These are phyloP conservation scores for Dicrurus megarhynchus DNA, from an alignment of 2,113 vertebrate genomes.

Conservation along the genomic window DNA sequence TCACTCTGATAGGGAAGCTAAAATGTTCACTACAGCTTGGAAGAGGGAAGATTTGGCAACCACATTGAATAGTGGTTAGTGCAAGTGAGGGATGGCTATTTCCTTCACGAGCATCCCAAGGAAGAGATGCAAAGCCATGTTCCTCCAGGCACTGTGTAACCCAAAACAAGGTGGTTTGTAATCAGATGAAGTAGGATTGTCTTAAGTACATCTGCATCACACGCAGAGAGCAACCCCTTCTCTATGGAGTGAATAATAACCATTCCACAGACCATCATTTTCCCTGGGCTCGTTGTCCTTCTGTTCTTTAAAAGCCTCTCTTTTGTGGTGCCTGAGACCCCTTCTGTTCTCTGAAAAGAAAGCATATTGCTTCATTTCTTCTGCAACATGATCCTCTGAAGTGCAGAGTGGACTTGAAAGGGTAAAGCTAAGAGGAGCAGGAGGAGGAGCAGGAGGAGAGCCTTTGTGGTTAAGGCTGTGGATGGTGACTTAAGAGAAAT, in stretches of 20 bases:
- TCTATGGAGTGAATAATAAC: background rate
- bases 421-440: background rate
- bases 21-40: background rate
- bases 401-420: background rate
- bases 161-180: background rate
- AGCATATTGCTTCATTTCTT: background rate
- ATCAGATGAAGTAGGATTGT: background rate
- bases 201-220: background rate
- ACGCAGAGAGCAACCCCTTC: background rate
- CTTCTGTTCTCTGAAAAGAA: background rate
- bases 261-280: background rate
- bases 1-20: background rate
- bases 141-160: background rate
- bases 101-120: background rate
- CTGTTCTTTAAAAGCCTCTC: background rate
- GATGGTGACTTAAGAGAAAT: background rate
- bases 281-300: background rate
- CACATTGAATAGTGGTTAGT: fast-evolving
- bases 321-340: background rate
- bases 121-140: background rate
- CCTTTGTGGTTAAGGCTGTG: background rate
- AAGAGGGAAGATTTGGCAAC: background rate
- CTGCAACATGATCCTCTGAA: background rate
- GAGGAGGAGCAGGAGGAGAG: background rate
- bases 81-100: background rate